Evolutionary conservation across 2,113 vertebrate species (phyloP), one percentile per base, ranked within the genome.

Genomic region (Xiphophorus maculatus): DNA sequence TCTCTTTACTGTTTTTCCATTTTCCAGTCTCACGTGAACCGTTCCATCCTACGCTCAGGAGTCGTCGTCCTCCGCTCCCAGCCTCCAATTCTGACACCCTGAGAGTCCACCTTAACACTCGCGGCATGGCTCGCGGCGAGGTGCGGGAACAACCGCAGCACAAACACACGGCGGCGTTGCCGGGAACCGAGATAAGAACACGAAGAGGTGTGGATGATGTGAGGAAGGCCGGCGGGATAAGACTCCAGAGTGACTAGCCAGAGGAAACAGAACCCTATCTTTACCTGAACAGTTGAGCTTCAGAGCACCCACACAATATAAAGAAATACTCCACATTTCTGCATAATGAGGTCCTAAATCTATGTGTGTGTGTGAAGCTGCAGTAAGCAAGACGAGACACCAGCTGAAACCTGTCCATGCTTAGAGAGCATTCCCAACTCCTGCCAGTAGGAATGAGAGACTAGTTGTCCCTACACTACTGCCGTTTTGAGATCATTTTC

Each of bases 11-110:
- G 73, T 66, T 77, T 35, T 68, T 88, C 74, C 76, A 80, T 28
- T 28, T 28, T 28, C 80, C 87, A 84, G 28, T 91, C 82, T 85
- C 88, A 91, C 80, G 84, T 63, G 4, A 64, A 66, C 86, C 79
- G 88, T 82, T 76, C 88, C 84, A 90, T 92, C 91, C 91, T 91
- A 89, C 93, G 92, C 91, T 92, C 85, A 90, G 63, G 87, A 66
- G 91, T 83, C 77, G 89, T 66, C 84, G 81, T 86, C 89, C 89
- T 88, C 91, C 91, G 91, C 91, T 88, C 89, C 91, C 79, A 74
- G 80, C 84, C 88, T 90, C 82, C 76, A 88, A 88, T 85, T 91
- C 85, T 85, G 63, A 84, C 90, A 80, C 90, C 76, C 87, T 79
- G 89, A 90, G 93, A 83, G 85, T 81, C 91, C 86, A 93, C 85